Evolutionary conservation across 2,797 vertebrate genomes (phyloP).

Genomic region (Ambastaia sidthimunki): DNA sequence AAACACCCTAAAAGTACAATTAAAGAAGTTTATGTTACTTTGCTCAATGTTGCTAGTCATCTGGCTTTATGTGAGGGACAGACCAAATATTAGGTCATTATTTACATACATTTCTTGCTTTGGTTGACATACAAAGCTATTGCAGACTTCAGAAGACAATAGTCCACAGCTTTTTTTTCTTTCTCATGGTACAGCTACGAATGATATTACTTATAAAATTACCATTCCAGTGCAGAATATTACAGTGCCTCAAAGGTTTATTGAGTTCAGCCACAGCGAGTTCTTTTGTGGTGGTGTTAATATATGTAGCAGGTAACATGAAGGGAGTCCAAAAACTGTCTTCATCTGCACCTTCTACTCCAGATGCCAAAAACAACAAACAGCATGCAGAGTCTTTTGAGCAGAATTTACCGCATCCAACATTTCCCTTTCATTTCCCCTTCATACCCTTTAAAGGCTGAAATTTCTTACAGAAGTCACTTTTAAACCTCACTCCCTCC

Average conservation of each 20-base stretch:
- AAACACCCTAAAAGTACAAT: too few relatives aligned
- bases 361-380: constrained; percentile 78
- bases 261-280: not conserved
- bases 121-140: not conserved
- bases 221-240: constrained; percentile 3
- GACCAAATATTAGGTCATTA: not conserved
- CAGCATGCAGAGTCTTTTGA: constrained; percentile 72
- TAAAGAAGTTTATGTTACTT: too few relatives aligned
- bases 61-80: not conserved
- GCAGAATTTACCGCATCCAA: constrained; percentile 81
- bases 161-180: not conserved
- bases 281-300: constrained; percentile 26
- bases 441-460: constrained; percentile 41
- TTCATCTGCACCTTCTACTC: constrained; percentile 73
- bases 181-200: not conserved
- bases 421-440: constrained; percentile 52
- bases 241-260: not conserved
- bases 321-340: constrained; percentile 5
- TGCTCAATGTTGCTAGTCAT: too few relatives aligned
- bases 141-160: not conserved
- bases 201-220: not conserved
- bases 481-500: constrained; percentile 10
- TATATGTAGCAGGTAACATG: constrained; percentile 35
- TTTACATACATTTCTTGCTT: not conserved
- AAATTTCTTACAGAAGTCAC: constrained; percentile 21